Evolutionary conservation across 2,888 invertebrate genomes (phyloP).

Genomic region (Sussaba pulchella): DNA sequence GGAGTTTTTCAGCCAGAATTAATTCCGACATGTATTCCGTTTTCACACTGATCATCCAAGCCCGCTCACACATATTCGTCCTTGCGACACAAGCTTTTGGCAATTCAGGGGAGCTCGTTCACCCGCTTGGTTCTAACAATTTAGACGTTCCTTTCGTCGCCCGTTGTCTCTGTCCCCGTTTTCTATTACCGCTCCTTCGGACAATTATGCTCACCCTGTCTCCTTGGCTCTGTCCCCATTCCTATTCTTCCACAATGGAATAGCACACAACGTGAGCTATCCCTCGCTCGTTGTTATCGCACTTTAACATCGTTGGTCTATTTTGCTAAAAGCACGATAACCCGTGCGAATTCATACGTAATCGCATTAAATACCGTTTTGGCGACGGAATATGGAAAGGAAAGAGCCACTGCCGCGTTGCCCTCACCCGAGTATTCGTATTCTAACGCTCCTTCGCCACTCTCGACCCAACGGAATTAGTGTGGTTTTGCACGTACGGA

Average conservation of each 20-base stretch:
- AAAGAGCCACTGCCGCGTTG: constrained; percentile 56
- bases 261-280: not conserved
- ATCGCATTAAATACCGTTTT: constrained; percentile 77
- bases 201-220: constrained; percentile 41
- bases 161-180: constrained; percentile 2
- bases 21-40: too few relatives aligned
- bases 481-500: constrained; percentile 61
- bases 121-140: constrained; percentile 13
- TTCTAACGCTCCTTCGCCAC: constrained; percentile 32
- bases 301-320: constrained; percentile 73
- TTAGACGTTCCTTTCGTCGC: not conserved
- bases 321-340: constrained; percentile 78
- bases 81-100: not conserved
- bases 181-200: constrained; percentile 1
- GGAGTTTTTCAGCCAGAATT: too few relatives aligned
- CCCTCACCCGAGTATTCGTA: constrained; percentile 63
- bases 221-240: not conserved
- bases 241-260: constrained; percentile 12
- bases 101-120: not conserved
- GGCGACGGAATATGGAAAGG: constrained; percentile 39
- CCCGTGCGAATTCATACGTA: constrained; percentile 73
- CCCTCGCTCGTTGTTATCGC: constrained; percentile 36
- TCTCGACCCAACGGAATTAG: constrained; percentile 52
- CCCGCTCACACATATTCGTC: constrained; percentile 3
- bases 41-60: constrained; percentile 24